Evolutionary conservation across 2,888 invertebrate species (phyloP), one percentile per base, ranked within the genome.

Genomic region (Automeris io): DNA sequence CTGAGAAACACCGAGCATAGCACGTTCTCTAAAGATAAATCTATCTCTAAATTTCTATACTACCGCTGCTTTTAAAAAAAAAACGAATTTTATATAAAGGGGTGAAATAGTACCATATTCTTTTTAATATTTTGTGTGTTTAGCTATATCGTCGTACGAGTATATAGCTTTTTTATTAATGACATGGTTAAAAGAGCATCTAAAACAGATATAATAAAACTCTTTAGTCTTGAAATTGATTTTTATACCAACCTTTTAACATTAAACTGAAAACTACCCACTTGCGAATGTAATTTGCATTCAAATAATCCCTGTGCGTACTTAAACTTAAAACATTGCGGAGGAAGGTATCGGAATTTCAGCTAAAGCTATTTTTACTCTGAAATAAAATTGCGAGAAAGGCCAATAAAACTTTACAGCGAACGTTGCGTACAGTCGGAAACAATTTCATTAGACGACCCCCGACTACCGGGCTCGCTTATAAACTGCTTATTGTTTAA

Each of bases 371-470:
- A 43, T 29, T 45, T 42, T 23, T 37, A 44, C 41, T 23, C 8
- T 13, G 34, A 18, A 37, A 37, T 31, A 21, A 43, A 57, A 51
- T 44, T 51, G 43, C 37, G 43, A 41, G 22, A 37, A 31, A 4
- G 37, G 38, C 25, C 37, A 46, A 57, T 57, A 54, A 58, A 56
- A 54, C 37, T 54, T 59, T 49, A 56, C 46, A 49, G 39, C 54
- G 40, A 5, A 45, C 29, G 29, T 29, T 29, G 43, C 40, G 33
- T 47, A 55, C 44, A 46, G 53, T 49, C 59, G 53, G 51, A 55
- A 58, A 61, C 64, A 60, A 67, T 70, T 67, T 61, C 66, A 65
- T 68, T 68, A 64, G 51, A 56, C 52, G 49, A 45, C 51, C 47
- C 52, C 47, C 52, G 40, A 45, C 49, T 40, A 42, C 57, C 51